Evolutionary conservation across 1,140 invertebrate species (phyloP).

Genomic region (Caenorhabditis remanei): DNA sequence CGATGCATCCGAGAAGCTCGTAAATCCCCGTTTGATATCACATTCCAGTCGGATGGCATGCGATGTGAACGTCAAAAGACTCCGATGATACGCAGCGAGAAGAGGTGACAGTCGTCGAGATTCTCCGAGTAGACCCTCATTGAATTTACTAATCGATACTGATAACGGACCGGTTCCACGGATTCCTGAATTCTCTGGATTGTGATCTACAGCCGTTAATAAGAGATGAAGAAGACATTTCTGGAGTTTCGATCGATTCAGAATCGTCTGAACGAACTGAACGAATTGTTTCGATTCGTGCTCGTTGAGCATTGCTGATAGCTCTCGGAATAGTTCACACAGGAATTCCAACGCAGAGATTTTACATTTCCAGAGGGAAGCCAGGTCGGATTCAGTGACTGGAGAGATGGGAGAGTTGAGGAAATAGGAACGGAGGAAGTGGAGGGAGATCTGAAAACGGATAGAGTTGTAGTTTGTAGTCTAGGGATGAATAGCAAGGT

Average conservation of each 20-base stretch:
- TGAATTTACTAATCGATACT: slow-evolving; percentile 87
- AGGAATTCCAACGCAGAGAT: slow-evolving; percentile 83
- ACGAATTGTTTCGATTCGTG: slow-evolving; percentile 85
- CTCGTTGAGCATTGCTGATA: slow-evolving; percentile 87
- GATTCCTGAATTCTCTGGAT: slow-evolving; percentile 77
- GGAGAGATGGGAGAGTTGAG: slow-evolving; percentile 75
- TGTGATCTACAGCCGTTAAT: slow-evolving; percentile 84
- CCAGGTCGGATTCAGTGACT: slow-evolving; percentile 71
- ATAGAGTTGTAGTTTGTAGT: background rate
- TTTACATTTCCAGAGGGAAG: slow-evolving; percentile 75
- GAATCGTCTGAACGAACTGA: slow-evolving; percentile 86
- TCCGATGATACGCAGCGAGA: slow-evolving; percentile 83
- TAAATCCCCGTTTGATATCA: slow-evolving; percentile 79
- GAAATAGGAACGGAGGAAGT: slow-evolving; percentile 77
- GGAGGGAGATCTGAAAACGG: slow-evolving; percentile 70
- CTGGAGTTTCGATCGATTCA: slow-evolving; percentile 88
- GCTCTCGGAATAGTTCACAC: slow-evolving; percentile 85
- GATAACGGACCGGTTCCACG: slow-evolving; percentile 81
- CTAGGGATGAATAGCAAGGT: too few relatives aligned
- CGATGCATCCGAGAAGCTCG: slow-evolving; percentile 46
- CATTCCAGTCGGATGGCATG: slow-evolving; percentile 86
- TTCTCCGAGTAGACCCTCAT: slow-evolving; percentile 81
- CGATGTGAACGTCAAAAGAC: slow-evolving; percentile 84
- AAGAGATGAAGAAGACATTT: slow-evolving; percentile 89
- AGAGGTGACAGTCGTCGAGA: slow-evolving; percentile 35